These are phyloP conservation scores for Copsychus sechellarum DNA, from an alignment of 2,113 vertebrate genomes.

Conservation along the genomic window DNA sequence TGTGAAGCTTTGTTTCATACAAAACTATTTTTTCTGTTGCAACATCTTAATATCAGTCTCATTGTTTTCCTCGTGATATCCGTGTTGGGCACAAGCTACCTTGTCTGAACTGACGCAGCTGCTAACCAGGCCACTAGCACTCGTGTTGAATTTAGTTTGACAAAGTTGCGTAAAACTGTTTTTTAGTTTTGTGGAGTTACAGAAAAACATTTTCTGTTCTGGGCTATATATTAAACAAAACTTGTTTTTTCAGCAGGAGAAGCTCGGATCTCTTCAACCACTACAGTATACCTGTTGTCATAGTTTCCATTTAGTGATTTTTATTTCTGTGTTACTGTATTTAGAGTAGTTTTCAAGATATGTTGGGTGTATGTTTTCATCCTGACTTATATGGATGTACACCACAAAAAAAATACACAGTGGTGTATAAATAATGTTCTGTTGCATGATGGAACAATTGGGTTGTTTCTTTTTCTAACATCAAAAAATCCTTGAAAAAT, in stretches of 20 bases:
- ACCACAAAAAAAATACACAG: background rate
- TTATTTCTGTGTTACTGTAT: background rate
- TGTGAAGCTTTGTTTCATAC: background rate
- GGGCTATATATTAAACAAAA: background rate
- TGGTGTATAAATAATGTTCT: background rate
- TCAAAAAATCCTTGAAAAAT: background rate
- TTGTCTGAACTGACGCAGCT: background rate
- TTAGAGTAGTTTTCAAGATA: background rate
- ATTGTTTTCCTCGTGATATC: rapidly evolving
- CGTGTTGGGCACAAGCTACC: background rate
- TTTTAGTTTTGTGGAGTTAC: background rate
- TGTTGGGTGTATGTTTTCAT: background rate
- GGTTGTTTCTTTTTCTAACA: background rate
- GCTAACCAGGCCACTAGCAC: background rate
- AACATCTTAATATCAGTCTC: rapidly evolving
- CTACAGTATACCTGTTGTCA: background rate
- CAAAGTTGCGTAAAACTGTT: background rate
- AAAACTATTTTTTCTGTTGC: background rate
- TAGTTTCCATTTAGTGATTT: background rate
- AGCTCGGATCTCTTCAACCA: background rate
- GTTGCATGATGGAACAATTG: background rate
- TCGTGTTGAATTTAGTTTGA: background rate
- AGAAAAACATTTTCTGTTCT: background rate
- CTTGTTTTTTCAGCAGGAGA: background rate
- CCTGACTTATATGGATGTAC: background rate